Base-by-base conservation (phyloP, 2,113 vertebrate genomes). In the Bubo scandiacus region DNA sequence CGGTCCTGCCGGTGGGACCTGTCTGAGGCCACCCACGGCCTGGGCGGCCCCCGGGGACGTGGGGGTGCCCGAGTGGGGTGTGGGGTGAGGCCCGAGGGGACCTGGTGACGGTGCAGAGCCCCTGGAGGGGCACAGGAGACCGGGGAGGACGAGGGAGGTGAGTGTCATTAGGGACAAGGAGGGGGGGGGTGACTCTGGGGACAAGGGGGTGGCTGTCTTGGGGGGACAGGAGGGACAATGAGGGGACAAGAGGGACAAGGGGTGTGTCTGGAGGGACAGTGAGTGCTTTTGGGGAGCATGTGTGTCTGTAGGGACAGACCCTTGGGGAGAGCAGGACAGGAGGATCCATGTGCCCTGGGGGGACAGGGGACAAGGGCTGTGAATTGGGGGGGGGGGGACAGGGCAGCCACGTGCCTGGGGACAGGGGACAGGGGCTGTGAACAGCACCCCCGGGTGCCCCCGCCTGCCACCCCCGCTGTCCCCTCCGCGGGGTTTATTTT, bases 41-140 rank as follows among this genome's bases (percentile, higher is more conserved):
- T 1, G 36, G 29, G 54, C 2, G 15, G 26, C 36, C 36, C 36
- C 43, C 3, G 0, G 25, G 42, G 68, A 47, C 43, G 10, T 12
- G 43, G 0, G 3, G 70, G 49, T 25, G 55, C 8, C 59, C 3
- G 10, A 47, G 12, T 1, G 0, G 57, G 36, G 32, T 72, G 63
- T 0, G 12, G 10, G 51, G 17, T 5, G 26, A 77, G n/a, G 47
- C 47, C 13, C 2, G 1, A 19, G 36, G 82, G 74, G 43, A 75
- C 81, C 51, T 6, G 0, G 11, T 0, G 2, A 12, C 52, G 72
- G 23, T 29, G 17, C 70, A 8, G 65, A 81, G 55, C 18, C 54
- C 15, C 62, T 5, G 58, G 36, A 43, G 72, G n/a, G 63, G 49
- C 57, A 22, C n/a, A 36, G 54, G 22, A n/a, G n/a, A 54, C 8